phyloP scores from a whole-genome alignment of 2,113 vertebrate species.

The Melanotaenia duboulayi region DNA sequence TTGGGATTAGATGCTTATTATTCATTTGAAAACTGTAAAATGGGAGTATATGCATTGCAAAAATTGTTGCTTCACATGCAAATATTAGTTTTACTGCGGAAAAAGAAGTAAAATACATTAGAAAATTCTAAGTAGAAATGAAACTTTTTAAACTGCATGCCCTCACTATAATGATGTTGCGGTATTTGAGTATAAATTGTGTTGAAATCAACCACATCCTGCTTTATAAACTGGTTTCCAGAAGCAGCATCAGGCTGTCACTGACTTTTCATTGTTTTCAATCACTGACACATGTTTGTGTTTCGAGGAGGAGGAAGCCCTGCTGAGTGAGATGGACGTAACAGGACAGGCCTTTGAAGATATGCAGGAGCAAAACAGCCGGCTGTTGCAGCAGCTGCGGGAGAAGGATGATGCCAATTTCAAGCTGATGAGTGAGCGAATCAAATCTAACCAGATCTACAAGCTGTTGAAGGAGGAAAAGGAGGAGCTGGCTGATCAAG shows the following conservation, averaged over 20 bases:
- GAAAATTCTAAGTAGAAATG: too few relatives aligned
- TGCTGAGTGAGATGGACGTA: conserved; percentile 96
- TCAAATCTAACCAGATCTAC: conserved; percentile 97
- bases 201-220: background rate
- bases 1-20: background rate
- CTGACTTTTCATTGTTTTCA: conserved; percentile 9
- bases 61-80: background rate
- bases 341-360: conserved; percentile 96
- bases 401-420: conserved; percentile 97
- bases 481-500: conserved; percentile 92
- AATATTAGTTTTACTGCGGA: background rate
- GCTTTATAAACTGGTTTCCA: conserved; percentile 1
- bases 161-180: background rate
- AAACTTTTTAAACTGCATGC: background rate
- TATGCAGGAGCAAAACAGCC: conserved; percentile 97
- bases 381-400: conserved; percentile 90
- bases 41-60: too few relatives aligned
- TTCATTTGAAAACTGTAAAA: background rate
- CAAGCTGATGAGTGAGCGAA: conserved; percentile 95
- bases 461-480: conserved; percentile 94
- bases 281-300: conserved; percentile 35
- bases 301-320: conserved; percentile 91
- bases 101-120: background rate
- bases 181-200: background rate
- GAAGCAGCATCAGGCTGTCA: background rate